phyloP scores from a whole-genome alignment of 2,888 invertebrate species.

The Rhamnusium bicolor region DNA sequence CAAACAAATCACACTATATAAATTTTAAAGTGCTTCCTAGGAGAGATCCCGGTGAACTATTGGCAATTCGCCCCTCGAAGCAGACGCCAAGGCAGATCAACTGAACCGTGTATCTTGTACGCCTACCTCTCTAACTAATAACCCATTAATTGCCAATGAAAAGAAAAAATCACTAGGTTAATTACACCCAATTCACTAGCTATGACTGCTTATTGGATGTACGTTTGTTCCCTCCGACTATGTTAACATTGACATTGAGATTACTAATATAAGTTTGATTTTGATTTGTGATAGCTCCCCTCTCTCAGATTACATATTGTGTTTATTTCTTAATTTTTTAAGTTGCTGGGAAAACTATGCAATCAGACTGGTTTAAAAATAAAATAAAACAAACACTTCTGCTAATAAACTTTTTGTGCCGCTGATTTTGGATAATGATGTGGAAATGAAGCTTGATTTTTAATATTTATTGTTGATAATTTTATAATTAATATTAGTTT shows the following conservation, averaged over 20 bases:
- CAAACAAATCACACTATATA: constrained; percentile 32
- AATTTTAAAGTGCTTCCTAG: constrained; percentile 46
- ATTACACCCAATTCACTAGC: neutral
- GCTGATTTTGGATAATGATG: no score
- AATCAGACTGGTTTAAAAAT: no score
- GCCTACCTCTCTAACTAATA: constrained; percentile 26
- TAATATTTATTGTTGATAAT: no score
- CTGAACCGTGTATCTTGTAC: constrained; percentile 15
- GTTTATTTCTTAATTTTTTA: no score
- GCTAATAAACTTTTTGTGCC: no score
- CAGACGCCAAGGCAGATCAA: constrained; percentile 27
- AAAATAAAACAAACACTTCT: no score
- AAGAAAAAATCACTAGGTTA: constrained; percentile 8
- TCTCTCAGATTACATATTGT: neutral
- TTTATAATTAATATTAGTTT: no score
- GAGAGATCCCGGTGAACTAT: constrained; percentile 49
- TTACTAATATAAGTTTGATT: neutral
- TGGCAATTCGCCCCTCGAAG: constrained; percentile 55
- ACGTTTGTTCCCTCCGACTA: neutral
- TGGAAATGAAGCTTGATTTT: no score
- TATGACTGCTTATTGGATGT: constrained; percentile 13
- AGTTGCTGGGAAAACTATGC: no score
- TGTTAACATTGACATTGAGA: constrained; percentile 15
- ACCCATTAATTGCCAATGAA: constrained; percentile 17
- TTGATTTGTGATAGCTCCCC: neutral